Percentiles rank a stretch among this genome's conserved stretches.
phyloP scores from a whole-genome alignment of 2,888 invertebrate genomes.

The Pegoplata infirma region DNA sequence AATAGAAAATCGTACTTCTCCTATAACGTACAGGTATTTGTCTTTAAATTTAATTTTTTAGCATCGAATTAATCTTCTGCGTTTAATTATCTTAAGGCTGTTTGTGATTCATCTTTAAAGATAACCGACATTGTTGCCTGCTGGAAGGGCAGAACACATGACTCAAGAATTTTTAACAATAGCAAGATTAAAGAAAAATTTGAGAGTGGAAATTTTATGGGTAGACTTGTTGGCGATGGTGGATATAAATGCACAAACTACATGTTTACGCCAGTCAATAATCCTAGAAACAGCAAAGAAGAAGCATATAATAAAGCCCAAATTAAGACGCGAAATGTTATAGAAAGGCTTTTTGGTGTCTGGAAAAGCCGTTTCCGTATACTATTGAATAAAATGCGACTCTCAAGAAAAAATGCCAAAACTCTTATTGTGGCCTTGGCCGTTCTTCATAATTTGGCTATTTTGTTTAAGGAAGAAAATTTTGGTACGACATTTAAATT shows the following conservation, averaged over 20 bases:
- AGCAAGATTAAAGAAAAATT: constrained; percentile 28
- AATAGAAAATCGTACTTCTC: too few species aligned
- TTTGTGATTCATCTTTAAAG: constrained; percentile 24
- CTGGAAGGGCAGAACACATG: constrained; percentile 2
- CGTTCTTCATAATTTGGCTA: constrained; percentile 38
- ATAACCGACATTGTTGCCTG: constrained; percentile 36
- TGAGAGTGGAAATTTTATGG: constrained; percentile 21
- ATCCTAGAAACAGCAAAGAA: constrained; percentile 7
- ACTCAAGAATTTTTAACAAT: constrained; percentile 17
- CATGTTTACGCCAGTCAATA: constrained; percentile 23
- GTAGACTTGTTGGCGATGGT: constrained; percentile 20
- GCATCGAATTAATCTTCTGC: not conserved
- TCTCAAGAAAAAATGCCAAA: constrained; percentile 22
- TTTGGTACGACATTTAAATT: not conserved
- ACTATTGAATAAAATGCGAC: constrained; percentile 22
- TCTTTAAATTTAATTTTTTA: not conserved
- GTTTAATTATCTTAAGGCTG: not conserved
- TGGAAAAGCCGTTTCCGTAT: constrained; percentile 25
- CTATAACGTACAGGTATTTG: too few species aligned
- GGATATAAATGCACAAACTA: constrained; percentile 25
- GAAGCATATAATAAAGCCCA: constrained; percentile 20
- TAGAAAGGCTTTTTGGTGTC: constrained; percentile 12
- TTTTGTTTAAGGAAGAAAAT: not conserved
- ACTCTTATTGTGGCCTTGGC: constrained; percentile 26
- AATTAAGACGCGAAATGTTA: constrained; percentile 19